These are phyloP conservation scores for Podarcis muralis DNA, from an alignment of 2,113 vertebrate species.

Conservation along the genomic window DNA sequence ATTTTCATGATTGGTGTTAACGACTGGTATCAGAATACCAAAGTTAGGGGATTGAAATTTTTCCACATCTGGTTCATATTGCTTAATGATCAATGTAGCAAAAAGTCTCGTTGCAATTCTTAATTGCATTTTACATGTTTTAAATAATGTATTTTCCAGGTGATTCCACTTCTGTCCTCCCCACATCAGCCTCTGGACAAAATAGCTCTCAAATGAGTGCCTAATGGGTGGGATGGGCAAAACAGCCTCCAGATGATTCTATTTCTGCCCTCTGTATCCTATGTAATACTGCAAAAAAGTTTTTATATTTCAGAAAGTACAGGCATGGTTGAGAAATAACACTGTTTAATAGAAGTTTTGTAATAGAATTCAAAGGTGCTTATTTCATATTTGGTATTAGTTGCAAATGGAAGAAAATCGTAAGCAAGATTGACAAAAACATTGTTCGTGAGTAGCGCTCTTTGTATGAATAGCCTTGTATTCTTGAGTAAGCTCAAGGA, in stretches of 20 bases:
- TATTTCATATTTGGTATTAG: not conserved
- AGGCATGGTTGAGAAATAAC: not conserved
- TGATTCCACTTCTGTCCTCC: not conserved
- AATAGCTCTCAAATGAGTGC: not conserved
- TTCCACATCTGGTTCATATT: not conserved
- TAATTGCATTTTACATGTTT: not conserved
- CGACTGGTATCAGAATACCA: not conserved
- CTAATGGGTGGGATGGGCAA: not conserved
- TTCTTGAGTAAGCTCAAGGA: not conserved
- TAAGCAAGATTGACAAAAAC: not conserved
- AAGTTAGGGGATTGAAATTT: not conserved
- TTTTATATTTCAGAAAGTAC: not conserved
- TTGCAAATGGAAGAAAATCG: not conserved
- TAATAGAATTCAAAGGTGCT: not conserved
- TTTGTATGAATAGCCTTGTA: not conserved
- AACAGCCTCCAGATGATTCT: not conserved
- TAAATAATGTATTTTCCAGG: not conserved
- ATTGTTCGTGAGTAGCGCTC: not conserved
- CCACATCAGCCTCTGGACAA: not conserved
- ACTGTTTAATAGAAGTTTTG: not conserved
- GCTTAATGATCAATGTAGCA: accelerated
- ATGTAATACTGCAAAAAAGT: not conserved
- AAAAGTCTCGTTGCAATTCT: not conserved
- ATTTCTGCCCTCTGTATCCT: not conserved
- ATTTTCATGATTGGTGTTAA: not conserved